Evolutionary conservation across 2,113 vertebrate species (phyloP).

Genomic region (Hippocampus guttulatus): DNA sequence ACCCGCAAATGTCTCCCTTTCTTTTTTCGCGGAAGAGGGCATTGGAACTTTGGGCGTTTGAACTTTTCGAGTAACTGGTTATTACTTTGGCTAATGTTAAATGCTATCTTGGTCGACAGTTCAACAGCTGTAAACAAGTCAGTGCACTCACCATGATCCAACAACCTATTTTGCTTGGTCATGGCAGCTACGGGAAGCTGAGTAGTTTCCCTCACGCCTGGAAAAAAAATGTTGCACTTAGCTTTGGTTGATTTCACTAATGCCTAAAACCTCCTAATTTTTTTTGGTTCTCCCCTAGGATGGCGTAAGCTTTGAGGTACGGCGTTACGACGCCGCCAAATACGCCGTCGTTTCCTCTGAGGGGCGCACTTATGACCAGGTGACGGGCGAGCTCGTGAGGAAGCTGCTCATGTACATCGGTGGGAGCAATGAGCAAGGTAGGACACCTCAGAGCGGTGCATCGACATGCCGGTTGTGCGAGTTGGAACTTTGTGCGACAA

Average conservation of each 20-base stretch:
- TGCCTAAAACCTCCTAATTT: neutral
- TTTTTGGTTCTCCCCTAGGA: conserved; percentile 63
- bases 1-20: too few species aligned
- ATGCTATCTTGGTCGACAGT: too few species aligned
- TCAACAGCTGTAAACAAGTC: too few species aligned
- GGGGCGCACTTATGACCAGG: conserved; percentile 83
- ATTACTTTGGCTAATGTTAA: too few species aligned
- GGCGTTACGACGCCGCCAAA: conserved; percentile 75
- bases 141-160: too few species aligned
- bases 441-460: conserved; percentile 23
- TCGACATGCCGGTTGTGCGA: neutral
- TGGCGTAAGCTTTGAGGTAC: conserved; percentile 81
- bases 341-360: conserved; percentile 77
- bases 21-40: too few species aligned
- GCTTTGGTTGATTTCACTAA: neutral
- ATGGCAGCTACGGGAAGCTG: too few species aligned
- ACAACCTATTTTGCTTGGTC: too few species aligned
- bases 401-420: conserved; percentile 87
- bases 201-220: too few species aligned
- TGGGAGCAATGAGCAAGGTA: conserved; percentile 84
- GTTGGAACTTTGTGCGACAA: neutral
- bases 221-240: too few species aligned
- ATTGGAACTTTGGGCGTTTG: too few species aligned
- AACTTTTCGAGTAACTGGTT: too few species aligned
- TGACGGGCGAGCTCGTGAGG: conserved; percentile 77